Base-by-base conservation (phyloP, 1,140 invertebrate genomes). In the Eufriesea mexicana region DNA sequence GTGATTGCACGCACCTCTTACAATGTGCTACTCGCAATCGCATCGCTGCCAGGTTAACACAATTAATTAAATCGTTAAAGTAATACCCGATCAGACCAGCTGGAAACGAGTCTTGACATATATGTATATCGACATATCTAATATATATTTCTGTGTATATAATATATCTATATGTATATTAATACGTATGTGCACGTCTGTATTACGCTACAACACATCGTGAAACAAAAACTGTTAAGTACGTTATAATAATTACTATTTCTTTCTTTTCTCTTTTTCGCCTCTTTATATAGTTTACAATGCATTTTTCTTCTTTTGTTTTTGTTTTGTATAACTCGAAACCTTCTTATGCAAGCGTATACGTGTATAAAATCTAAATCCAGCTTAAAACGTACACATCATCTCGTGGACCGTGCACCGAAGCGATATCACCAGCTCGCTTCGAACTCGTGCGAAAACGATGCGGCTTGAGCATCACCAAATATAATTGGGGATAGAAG, bases 1-100 rank as follows among this genome's bases (percentile, higher is more conserved):
- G 55, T 70, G 84, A 83, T 81, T 68, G 70, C 78, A 73, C 82
- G 77, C 76, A 68, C 42, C 66, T 54, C 59, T 84, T 62, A 80
- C 55, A 71, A 83, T 77, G 59, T 75, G 68, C 77, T 62, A 73
- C 51, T 86, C 71, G 59, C 68, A 83, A 84, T 84, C 88, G 66
- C 86, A 86, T 88, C 84, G 84, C 84, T 84, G 76, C 62, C 85
- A 87, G 83, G 62, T 89, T 76, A 85, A 87, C 85, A 67, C 74
- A 82, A 82, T 78, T 86, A 88, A 89, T 86, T 88, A 88, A 75
- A 76, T 76, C 28, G 45, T 88, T 88, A 86, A 86, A 86, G 78
- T 88, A 72, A 85, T 81, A 85, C 89, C 86, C 90, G 90, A 89
- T 89, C 93, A 94, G 93, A 92, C 93, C 93, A 94, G 93, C 93